Percentiles rank a stretch among this genome's conserved stretches.
Conservation (phyloP, 2,797 vertebrate species). For the Acipenser oxyrinchus region DNA sequence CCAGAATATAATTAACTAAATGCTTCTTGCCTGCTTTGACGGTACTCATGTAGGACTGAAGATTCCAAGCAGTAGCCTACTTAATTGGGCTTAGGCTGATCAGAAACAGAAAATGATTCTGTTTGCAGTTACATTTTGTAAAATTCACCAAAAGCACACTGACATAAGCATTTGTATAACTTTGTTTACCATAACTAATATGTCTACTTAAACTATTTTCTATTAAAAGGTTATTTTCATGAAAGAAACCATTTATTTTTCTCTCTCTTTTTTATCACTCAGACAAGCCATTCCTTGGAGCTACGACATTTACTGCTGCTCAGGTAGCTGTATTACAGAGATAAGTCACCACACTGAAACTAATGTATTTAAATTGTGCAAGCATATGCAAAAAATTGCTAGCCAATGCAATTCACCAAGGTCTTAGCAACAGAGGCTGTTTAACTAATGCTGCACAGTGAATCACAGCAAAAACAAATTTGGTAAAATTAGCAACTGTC, state of each 20-base stretch:
- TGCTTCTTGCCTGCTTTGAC: too few species aligned
- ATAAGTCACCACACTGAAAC: slow-evolving; percentile 53
- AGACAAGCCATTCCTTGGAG: background rate
- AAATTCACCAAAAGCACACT: background rate
- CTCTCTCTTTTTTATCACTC: background rate
- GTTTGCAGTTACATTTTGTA: background rate
- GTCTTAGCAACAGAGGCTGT: slow-evolving; percentile 9
- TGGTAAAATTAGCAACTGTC: slow-evolving; percentile 47
- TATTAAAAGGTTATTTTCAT: too few species aligned
- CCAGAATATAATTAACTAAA: too few species aligned
- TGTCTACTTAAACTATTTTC: background rate
- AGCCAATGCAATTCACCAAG: slow-evolving; percentile 46
- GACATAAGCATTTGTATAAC: background rate
- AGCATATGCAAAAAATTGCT: slow-evolving; percentile 48
- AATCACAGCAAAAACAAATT: slow-evolving; percentile 44
- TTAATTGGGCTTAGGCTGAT: too few species aligned
- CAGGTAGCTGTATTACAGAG: slow-evolving; percentile 50
- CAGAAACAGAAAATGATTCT: background rate
- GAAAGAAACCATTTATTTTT: too few species aligned
- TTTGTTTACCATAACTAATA: background rate
- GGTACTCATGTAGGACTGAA: too few species aligned
- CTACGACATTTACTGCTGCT: slow-evolving; percentile 22
- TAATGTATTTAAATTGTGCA: slow-evolving; percentile 53
- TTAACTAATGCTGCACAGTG: slow-evolving; percentile 8
- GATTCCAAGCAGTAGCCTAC: too few species aligned